phyloP scores from a whole-genome alignment of 1,140 invertebrate species.

The Pseudomyrmex concolor region DNA sequence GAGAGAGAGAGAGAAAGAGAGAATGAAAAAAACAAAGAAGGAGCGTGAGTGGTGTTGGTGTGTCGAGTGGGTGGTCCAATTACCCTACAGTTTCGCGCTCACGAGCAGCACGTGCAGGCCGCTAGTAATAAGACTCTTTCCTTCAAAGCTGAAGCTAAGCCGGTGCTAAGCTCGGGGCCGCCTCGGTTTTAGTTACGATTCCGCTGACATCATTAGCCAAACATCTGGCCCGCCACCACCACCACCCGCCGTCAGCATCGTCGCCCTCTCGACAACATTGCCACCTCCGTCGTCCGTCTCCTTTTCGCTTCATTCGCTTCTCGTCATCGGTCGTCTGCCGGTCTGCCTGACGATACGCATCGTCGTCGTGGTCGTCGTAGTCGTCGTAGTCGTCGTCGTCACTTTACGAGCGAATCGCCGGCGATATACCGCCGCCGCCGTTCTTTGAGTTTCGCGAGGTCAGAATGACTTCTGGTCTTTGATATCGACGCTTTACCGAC shows the following conservation, averaged over 20 bases:
- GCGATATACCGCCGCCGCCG: conserved; percentile 16
- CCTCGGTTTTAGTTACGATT: conserved; percentile 83
- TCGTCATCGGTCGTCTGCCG: conserved; percentile 25
- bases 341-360: conserved; percentile 29
- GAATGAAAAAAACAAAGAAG: conserved; percentile 58
- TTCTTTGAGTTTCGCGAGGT: conserved; percentile 59
- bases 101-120: conserved; percentile 80
- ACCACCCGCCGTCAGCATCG: conserved; percentile 49
- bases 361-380: conserved; percentile 50
- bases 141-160: conserved; percentile 76
- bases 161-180: conserved; percentile 73
- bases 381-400: conserved; percentile 43
- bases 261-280: conserved; percentile 42
- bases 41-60: conserved; percentile 67
- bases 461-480: conserved; percentile 60
- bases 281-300: conserved; percentile 23
- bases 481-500: conserved; percentile 60
- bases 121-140: conserved; percentile 82
- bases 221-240: conserved; percentile 83
- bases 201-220: conserved; percentile 85
- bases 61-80: conserved; percentile 83
- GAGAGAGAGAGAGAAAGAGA: conserved; percentile 36
- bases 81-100: conserved; percentile 81
- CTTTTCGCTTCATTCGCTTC: conserved; percentile 19
- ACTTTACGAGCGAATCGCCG: conserved; percentile 68